These are phyloP conservation scores for Dolichallabes microphthalmus DNA, from an alignment of 2,113 vertebrate genomes.

Conservation along the genomic window DNA sequence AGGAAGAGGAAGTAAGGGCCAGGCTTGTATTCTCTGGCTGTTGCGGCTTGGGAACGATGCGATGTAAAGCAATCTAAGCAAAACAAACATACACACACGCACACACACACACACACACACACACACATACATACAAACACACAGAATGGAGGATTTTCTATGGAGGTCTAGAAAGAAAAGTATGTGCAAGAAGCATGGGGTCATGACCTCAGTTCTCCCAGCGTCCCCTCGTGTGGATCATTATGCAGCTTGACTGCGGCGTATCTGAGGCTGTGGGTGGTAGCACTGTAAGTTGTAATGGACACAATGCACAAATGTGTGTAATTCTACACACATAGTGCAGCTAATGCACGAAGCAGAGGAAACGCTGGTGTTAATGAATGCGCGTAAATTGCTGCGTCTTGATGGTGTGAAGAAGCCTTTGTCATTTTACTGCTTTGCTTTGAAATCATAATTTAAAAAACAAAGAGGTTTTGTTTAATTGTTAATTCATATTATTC, in stretches of 20 bases:
- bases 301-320: slow-evolving; percentile 44
- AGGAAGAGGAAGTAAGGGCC: slow-evolving; percentile 62
- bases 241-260: slow-evolving; percentile 11
- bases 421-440: slow-evolving; percentile 12
- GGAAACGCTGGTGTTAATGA: slow-evolving; percentile 39
- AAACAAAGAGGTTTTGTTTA: not conserved
- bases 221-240: slow-evolving; percentile 15
- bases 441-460: not conserved
- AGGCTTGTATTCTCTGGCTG: slow-evolving; percentile 61
- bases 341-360: slow-evolving; percentile 20
- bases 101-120: slow-evolving; percentile 57
- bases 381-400: slow-evolving; percentile 26
- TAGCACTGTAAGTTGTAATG: slow-evolving; percentile 42
- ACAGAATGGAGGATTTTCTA: slow-evolving; percentile 56
- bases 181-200: slow-evolving; percentile 51
- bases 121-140: slow-evolving; percentile 57
- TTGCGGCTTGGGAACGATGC: slow-evolving; percentile 60
- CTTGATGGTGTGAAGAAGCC: not conserved
- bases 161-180: slow-evolving; percentile 57
- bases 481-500: not conserved
- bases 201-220: slow-evolving; percentile 45
- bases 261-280: slow-evolving; percentile 32
- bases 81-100: slow-evolving; percentile 60
- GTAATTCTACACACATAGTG: slow-evolving; percentile 28
- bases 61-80: slow-evolving; percentile 66